Base-by-base conservation (phyloP, 2,797 vertebrate species). In the Lacerta bilineata region DNA sequence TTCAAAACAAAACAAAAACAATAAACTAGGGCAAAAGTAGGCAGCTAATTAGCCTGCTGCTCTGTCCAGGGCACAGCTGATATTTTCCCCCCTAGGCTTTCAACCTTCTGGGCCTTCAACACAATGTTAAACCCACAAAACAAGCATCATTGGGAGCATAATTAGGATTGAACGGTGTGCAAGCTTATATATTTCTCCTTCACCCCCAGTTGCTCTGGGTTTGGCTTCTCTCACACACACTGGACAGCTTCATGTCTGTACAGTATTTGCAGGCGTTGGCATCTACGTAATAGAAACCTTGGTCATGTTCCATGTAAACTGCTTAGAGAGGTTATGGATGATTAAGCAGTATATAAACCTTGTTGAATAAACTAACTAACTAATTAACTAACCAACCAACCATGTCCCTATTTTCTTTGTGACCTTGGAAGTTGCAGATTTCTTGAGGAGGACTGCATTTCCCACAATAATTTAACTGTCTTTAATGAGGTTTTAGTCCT, bases 401-500 rank as follows among this genome's bases (percentile, higher is more conserved):
- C 13, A 15, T 55, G 50, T 15, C 79, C 88, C 81, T 29, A 15
- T 87, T 59, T 66, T 90, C 9, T 0, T 74, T 9, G 1, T 66
- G 84, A 84, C 69, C 50, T 78, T 39, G 33, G 71, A 83, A 85
- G 78, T 82, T 85, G 4, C 41, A 74, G 55, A 29, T 87, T 80
- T 90, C 71, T 9, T 91, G 80, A 91, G 85, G 3, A 55, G 86
- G 39, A 90, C 76, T 0, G 5, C 61, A 50, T 91, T 75, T 87
- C 43, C 84, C 64, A 25, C 25, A 9, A 76, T 3, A 29, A 1
- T 23, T 82, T 75, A 89, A 39, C 90, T 0, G 5, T 81, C 93
- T 94, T 95, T 93, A 93, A 88, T 33, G 9, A 90, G 83, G 84
- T 90, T 68, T 83, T 61, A 86, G 86, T 90, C 76, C 89, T 90